Percentiles rank a stretch among this genome's conserved stretches.
Evolutionary conservation across 2,888 invertebrate genomes (phyloP).

Genomic region (Mongoloraphidia duomilia): DNA sequence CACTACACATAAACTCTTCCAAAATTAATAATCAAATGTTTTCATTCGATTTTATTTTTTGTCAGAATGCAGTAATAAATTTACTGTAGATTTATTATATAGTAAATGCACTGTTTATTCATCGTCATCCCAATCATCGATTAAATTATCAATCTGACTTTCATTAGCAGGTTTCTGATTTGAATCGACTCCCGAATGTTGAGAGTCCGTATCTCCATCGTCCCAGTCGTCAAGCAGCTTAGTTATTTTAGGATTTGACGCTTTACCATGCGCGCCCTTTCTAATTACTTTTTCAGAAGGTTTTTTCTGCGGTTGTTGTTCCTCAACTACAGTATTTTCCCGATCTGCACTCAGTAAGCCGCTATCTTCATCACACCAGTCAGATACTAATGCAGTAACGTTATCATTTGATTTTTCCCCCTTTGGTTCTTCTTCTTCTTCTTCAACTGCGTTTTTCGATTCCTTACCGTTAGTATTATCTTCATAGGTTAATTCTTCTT

Average conservation of each 20-base stretch:
- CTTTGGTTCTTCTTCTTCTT: background rate
- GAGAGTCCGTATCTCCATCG: constrained; percentile 28
- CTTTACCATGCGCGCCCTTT: constrained; percentile 7
- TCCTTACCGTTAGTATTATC: too few species aligned
- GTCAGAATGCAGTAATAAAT: background rate
- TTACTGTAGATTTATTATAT: too few species aligned
- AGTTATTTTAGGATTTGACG: constrained; percentile 17
- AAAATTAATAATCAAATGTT: background rate
- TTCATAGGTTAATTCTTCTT: background rate
- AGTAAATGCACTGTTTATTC: constrained; percentile 17
- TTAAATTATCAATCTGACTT: constrained; percentile 27
- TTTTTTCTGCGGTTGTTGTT: constrained; percentile 1
- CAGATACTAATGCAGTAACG: constrained; percentile 3
- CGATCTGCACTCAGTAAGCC: background rate
- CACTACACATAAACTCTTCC: too few species aligned
- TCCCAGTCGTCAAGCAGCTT: constrained; percentile 29
- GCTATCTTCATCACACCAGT: constrained; percentile 7
- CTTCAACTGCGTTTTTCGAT: too few species aligned
- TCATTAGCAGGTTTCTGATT: constrained; percentile 14
- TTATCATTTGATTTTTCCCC: background rate
- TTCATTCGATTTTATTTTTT: background rate
- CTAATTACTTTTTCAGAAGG: background rate
- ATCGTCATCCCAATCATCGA: constrained; percentile 32
- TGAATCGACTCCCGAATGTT: constrained; percentile 24
- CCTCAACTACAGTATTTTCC: background rate